Evolutionary conservation across 2,797 vertebrate species (phyloP).

Genomic region (Tragelaphus eurycerus): DNA sequence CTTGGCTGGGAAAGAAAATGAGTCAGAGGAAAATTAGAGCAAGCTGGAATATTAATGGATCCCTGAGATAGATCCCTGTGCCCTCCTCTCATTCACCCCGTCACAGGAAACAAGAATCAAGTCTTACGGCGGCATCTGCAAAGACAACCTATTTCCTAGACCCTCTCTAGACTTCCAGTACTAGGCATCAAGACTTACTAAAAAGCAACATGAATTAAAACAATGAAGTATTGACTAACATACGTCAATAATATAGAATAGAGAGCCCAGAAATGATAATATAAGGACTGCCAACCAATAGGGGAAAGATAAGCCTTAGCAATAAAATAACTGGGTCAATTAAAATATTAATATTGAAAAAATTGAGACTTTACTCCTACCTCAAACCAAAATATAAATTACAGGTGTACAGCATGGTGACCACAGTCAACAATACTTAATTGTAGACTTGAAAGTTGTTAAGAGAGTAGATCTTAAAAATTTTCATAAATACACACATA

Average conservation of each 20-base stretch:
- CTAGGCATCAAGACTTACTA: background rate
- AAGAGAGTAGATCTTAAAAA: background rate
- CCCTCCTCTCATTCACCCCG: background rate
- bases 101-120: background rate
- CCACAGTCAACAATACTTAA: background rate
- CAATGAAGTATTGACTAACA: background rate
- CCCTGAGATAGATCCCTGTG: background rate
- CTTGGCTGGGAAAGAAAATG: constrained; percentile 40
- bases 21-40: constrained; percentile 36
- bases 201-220: background rate
- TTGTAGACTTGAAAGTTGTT: background rate
- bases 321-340: background rate
- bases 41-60: background rate
- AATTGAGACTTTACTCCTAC: background rate
- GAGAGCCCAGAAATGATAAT: background rate
- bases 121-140: background rate
- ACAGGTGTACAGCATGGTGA: background rate
- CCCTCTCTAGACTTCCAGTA: background rate
- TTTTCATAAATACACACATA: background rate
- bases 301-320: background rate
- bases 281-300: too few species aligned
- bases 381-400: background rate
- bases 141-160: background rate
- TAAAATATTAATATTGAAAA: background rate
- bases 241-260: background rate